A percentile compares a stretch with the other conserved stretches of the same genome.
Evolutionary conservation across 2,797 vertebrate species (phyloP).

Genomic region (Girardinus metallicus): DNA sequence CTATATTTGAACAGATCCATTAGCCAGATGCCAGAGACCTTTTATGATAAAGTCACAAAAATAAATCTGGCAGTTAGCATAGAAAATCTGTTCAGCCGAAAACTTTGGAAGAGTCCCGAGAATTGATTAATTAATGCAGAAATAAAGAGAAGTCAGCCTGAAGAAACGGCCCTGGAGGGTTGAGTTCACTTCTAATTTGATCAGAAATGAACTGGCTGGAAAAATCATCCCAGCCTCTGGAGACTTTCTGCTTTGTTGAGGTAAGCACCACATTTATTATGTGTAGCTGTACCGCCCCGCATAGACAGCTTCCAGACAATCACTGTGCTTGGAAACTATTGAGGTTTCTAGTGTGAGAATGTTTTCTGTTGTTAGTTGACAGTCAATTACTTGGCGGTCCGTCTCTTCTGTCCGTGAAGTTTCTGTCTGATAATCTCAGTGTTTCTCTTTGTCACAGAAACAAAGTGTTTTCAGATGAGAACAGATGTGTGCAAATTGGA

Average conservation of each 20-base stretch:
- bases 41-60: background rate
- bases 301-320: background rate
- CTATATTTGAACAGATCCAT: background rate
- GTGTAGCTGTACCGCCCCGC: background rate
- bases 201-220: constrained; percentile 1
- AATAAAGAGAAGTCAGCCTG: background rate
- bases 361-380: background rate
- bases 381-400: background rate
- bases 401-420: background rate
- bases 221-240: background rate
- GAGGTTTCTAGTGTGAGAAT: background rate
- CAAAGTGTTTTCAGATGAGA: background rate
- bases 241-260: background rate
- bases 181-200: background rate
- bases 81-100: background rate
- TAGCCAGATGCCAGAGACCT: background rate
- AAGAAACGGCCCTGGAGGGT: background rate
- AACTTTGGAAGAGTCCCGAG: background rate
- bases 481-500: background rate
- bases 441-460: background rate
- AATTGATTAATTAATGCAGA: background rate
- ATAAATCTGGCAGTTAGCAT: background rate
- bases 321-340: background rate
- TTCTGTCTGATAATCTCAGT: background rate
- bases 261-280: background rate